Percentiles rank a stretch among this genome's conserved stretches.
These are phyloP conservation scores for Drosophila sproati DNA, from an alignment of 1,140 invertebrate genomes.

Conservation along the genomic window DNA sequence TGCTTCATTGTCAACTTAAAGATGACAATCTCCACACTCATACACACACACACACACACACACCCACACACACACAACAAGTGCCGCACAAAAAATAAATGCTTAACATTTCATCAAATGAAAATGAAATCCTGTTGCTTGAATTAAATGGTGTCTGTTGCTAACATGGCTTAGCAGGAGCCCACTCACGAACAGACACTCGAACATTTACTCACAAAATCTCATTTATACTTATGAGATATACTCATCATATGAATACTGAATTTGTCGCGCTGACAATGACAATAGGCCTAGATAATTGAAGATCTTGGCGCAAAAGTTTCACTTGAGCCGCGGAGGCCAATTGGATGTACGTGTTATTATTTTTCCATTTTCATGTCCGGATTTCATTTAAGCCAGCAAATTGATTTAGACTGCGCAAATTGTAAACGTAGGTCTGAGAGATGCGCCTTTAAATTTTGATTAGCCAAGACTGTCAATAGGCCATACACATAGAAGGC, in stretches of 20 bases:
- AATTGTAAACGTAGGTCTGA: conserved; percentile 1
- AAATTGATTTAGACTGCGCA: background rate
- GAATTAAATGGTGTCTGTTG: conserved; percentile 40
- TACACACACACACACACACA: conserved; percentile 10
- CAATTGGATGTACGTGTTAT: conserved; percentile 12
- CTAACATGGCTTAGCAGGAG: conserved; percentile 55
- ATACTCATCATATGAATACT: conserved; percentile 50
- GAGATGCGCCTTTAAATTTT: conserved; percentile 2
- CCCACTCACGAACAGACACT: conserved; percentile 19
- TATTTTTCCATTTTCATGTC: background rate
- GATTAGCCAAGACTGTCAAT: conserved; percentile 3
- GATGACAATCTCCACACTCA: conserved; percentile 8
- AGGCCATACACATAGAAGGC: background rate
- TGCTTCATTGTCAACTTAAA: conserved; percentile 1
- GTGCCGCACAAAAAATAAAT: background rate
- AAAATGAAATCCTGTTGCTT: conserved; percentile 57
- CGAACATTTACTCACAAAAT: conserved; percentile 15
- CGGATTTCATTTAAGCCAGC: conserved; percentile 4
- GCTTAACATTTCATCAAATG: conserved; percentile 68
- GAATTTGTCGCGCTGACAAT: conserved; percentile 30
- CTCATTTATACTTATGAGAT: conserved; percentile 57
- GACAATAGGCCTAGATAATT: conserved; percentile 48
- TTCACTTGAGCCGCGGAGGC: conserved; percentile 32
- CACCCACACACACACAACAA: background rate
- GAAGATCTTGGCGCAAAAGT: conserved; percentile 31